Percentiles rank a stretch among this genome's conserved stretches.
phyloP scores from a whole-genome alignment of 92 coral and sea anemone species.

The Paramuricea clavata region DNA sequence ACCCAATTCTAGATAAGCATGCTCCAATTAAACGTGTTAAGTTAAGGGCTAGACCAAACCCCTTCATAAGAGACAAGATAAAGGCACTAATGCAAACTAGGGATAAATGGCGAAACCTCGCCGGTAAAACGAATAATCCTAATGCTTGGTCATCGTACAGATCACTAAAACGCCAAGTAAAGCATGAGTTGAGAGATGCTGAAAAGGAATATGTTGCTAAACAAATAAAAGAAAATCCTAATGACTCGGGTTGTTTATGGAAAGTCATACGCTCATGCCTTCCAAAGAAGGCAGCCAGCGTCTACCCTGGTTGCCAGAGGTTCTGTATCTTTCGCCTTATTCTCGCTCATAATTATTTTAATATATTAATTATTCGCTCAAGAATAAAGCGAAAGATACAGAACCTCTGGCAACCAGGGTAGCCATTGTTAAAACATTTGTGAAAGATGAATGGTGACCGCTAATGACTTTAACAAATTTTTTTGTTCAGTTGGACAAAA shows the following conservation, averaged over 20 bases:
- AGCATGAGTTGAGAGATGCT: constrained; percentile 54
- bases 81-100: constrained; percentile 56
- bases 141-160: constrained; percentile 54
- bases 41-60: not conserved
- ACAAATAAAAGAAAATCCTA: too few relatives aligned
- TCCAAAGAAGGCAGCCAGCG: too few relatives aligned
- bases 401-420: too few relatives aligned
- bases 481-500: constrained; percentile 44
- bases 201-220: constrained; percentile 47
- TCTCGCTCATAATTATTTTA: too few relatives aligned
- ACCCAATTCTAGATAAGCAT: constrained; percentile 32
- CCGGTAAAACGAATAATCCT: constrained; percentile 47
- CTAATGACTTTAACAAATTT: constrained; percentile 35
- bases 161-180: constrained; percentile 56
- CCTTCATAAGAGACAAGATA: constrained; percentile 43
- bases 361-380: constrained; percentile 52
- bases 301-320: too few relatives aligned
- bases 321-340: too few relatives aligned
- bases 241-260: too few relatives aligned
- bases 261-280: too few relatives aligned
- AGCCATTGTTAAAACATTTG: constrained; percentile 60
- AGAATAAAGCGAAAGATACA: too few relatives aligned
- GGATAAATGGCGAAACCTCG: constrained; percentile 53
- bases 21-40: constrained; percentile 33
- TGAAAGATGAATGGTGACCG: constrained; percentile 27